phyloP scores from a whole-genome alignment of 1,140 invertebrate species.

The Eriosoma lanigerum region DNA sequence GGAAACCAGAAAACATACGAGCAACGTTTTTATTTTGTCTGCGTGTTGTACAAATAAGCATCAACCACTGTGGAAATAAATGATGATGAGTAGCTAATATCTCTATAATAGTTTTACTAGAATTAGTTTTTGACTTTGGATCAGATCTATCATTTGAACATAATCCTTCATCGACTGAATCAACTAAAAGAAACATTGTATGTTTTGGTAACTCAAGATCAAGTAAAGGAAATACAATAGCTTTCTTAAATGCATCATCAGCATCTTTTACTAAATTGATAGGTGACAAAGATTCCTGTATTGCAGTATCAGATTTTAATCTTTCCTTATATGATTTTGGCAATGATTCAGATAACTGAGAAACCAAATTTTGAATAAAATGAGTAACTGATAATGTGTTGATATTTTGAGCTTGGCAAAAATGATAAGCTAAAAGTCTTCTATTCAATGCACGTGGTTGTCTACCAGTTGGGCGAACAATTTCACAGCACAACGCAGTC shows the following conservation, averaged over 20 bases:
- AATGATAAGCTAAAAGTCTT: constrained; percentile 78
- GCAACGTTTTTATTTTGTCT: constrained; percentile 83
- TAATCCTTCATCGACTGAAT: constrained; percentile 84
- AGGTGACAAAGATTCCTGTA: constrained; percentile 69
- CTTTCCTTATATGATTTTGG: constrained; percentile 80
- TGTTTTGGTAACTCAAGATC: constrained; percentile 81
- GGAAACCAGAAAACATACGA: constrained; percentile 89
- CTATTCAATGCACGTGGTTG: constrained; percentile 74
- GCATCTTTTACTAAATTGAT: constrained; percentile 79
- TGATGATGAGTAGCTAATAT: constrained; percentile 86
- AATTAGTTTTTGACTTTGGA: constrained; percentile 54
- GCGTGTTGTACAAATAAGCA: constrained; percentile 86
- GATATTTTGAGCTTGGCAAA: constrained; percentile 70
- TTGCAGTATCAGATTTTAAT: constrained; percentile 60
- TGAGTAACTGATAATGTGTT: constrained; percentile 73
- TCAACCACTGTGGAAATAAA: constrained; percentile 89
- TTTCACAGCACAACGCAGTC: constrained; percentile 79
- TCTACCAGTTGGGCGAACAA: constrained; percentile 71
- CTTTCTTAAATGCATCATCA: constrained; percentile 87
- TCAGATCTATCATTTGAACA: constrained; percentile 53
- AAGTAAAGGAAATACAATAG: constrained; percentile 81
- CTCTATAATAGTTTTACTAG: constrained; percentile 76
- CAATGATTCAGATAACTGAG: constrained; percentile 63
- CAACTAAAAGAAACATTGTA: constrained; percentile 82
- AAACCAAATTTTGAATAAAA: constrained; percentile 81